Evolutionary conservation across 1,140 invertebrate genomes (phyloP).

Genomic region (Drosophila takahashii): DNA sequence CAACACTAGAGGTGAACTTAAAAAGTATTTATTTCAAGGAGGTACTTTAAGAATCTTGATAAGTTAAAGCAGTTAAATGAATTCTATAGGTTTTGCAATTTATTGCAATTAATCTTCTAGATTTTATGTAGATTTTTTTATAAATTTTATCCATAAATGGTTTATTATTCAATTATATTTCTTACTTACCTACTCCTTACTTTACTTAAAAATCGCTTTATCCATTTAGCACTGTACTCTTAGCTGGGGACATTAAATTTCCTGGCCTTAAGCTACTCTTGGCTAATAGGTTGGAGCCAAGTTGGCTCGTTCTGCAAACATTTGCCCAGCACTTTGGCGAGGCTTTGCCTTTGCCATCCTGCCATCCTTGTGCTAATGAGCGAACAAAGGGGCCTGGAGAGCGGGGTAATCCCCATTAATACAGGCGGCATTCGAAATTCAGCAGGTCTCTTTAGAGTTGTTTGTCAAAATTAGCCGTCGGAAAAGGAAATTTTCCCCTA

Average conservation of each 20-base stretch:
- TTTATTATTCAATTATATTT: too few species aligned
- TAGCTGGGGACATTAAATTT: conserved; percentile 20
- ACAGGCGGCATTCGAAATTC: conserved; percentile 15
- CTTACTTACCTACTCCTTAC: neutral
- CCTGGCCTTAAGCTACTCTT: conserved; percentile 23
- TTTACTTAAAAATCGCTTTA: neutral
- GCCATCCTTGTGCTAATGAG: conserved; percentile 50
- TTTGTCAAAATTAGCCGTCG: conserved; percentile 52
- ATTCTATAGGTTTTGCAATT: too few species aligned
- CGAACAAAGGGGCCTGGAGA: conserved; percentile 38
- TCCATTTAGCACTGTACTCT: conserved; percentile 11
- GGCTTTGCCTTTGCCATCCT: conserved; percentile 15
- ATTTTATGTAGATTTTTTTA: neutral
- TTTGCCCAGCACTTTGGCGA: conserved; percentile 55
- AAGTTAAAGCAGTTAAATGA: too few species aligned
- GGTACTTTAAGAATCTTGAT: neutral
- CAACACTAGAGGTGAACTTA: neutral
- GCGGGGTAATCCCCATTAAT: conserved; percentile 10
- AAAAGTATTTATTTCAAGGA: neutral
- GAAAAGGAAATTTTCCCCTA: neutral
- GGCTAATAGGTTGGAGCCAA: conserved; percentile 42
- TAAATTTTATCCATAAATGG: neutral
- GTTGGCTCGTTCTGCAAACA: conserved; percentile 51
- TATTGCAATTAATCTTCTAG: too few species aligned
- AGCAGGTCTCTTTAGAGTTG: conserved; percentile 29